Evolutionary conservation across 2,888 invertebrate genomes (phyloP).

Genomic region (Willowsia nigromaculata): DNA sequence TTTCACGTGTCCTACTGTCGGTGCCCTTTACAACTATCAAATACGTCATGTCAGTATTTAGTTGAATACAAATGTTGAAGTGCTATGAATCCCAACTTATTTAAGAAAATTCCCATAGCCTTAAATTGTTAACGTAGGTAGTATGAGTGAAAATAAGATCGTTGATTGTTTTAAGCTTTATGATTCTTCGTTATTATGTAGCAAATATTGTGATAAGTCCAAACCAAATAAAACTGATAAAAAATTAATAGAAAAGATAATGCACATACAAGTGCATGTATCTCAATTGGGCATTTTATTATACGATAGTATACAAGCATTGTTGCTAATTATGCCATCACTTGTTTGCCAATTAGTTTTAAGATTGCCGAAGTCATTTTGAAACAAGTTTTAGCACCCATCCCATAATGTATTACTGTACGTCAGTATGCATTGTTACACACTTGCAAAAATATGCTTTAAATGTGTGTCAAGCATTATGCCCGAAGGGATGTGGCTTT

Average conservation of each 20-base stretch:
- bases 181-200: neutral
- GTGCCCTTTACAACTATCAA: no score
- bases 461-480: neutral
- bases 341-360: neutral
- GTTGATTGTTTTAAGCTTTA: slow-evolving; percentile 24
- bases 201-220: slow-evolving; percentile 48
- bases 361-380: neutral
- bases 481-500: neutral
- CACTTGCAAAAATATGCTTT: neutral
- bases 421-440: neutral
- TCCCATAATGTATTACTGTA: neutral
- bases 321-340: neutral
- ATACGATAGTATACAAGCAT: neutral
- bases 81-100: neutral
- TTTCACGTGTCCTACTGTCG: no score
- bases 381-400: neutral
- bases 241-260: neutral
- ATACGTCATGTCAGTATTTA: no score
- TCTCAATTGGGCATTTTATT: neutral
- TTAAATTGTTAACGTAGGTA: neutral
- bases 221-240: slow-evolving; percentile 35
- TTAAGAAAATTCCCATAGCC: neutral
- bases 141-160: neutral
- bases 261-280: neutral
- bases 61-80: neutral